Evolutionary conservation across 2,888 invertebrate genomes (phyloP), one percentile per base, ranked within the genome.

Genomic region (Pterostichus madidus): DNA sequence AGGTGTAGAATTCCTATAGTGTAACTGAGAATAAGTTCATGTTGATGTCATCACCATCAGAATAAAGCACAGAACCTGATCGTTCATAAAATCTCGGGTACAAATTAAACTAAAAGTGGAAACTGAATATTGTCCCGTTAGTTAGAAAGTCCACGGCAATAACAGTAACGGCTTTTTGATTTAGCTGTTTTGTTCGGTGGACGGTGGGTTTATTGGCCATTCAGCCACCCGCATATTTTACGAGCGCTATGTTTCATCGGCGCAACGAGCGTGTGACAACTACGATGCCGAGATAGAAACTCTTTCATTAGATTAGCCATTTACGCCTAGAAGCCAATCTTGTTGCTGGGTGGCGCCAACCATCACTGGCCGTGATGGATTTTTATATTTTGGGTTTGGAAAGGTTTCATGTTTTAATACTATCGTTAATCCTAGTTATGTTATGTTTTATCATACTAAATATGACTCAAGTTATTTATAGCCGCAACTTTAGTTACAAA

Each of bases 131-230:
- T 17, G 4, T 56, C 56, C 56, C 56, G 56, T 56, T 56, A 56
- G 56, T 56, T 56, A 56, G 17, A 56, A 56, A 56, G 56, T 52
- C 13, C 5, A n/a, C n/a, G 2, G 56, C 56, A 56, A 39, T 64
- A 35, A 71, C 68, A 71, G 52, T 77, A 77, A 77, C 77, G 77
- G 77, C 56, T 56, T 77, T 77, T 77, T 77, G 77, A 77, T 77
- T 77, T 77, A 77, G 56, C 39, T 77, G 77, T 77, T 31, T 77
- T 77, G 35, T 56, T 77, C 13, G 49, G 11, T 8, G 13, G 75
- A 10, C 13, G 49, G 11, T 13, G 13, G 75, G 15, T 64, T 64
- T 64, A 64, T 32, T 10, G 13, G 24, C 32, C 35, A 64, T 31
- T 32, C 32, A 44, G 24, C 75, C 77, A 56, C 77, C 77, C 77